phyloP scores from a whole-genome alignment of 2,797 vertebrate species.

The Gallinago solitaria region DNA sequence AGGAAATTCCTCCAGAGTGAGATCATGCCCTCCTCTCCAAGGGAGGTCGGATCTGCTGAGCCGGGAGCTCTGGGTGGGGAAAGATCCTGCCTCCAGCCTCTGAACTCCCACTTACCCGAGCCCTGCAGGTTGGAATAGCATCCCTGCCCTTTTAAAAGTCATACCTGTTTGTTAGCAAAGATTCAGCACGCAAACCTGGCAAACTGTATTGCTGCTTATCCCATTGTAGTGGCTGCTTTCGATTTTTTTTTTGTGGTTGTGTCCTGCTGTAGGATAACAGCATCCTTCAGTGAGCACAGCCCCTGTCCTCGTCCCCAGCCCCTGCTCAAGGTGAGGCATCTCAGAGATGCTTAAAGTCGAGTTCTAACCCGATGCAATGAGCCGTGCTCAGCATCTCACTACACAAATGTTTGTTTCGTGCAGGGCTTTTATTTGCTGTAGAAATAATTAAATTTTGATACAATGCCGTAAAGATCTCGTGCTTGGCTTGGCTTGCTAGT shows the following conservation, averaged over 20 bases:
- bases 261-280: background rate
- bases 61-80: background rate
- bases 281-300: background rate
- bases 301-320: background rate
- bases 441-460: background rate
- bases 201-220: background rate
- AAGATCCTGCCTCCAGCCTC: background rate
- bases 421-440: background rate
- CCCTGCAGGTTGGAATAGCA: background rate
- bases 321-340: background rate
- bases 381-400: background rate
- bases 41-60: background rate
- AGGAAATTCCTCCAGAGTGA: conserved; percentile 22
- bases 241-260: background rate
- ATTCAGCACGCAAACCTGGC: background rate
- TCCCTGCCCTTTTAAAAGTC: background rate
- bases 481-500: background rate
- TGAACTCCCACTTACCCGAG: background rate
- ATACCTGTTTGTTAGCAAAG: background rate
- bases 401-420: background rate
- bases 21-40: background rate
- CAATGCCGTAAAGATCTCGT: background rate
- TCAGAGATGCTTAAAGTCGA: accelerated
- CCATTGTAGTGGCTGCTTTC: background rate
- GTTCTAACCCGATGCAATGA: background rate